phyloP scores from a whole-genome alignment of 1,140 invertebrate genomes.

The Drosophila sp. region DNA sequence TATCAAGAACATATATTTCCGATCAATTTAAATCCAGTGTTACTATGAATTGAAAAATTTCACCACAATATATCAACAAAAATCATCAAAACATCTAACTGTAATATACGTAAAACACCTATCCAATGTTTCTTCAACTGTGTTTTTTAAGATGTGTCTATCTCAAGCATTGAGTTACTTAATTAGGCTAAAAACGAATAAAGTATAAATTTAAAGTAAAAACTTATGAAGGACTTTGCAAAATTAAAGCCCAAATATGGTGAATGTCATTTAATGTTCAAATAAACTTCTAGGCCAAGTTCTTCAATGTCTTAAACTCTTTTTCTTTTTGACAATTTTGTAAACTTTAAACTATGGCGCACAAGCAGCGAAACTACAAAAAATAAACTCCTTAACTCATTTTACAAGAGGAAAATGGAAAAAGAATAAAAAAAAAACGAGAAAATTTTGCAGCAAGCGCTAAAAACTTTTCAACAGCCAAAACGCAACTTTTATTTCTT shows the following conservation, averaged over 20 bases:
- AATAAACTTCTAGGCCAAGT: not conserved
- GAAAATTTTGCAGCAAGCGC: constrained; percentile 18
- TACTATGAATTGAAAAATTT: no score
- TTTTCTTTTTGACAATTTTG: not conserved
- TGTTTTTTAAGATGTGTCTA: no score
- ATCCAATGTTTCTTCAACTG: no score
- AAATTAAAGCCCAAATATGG: not conserved
- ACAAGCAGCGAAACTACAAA: constrained; percentile 58
- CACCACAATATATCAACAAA: no score
- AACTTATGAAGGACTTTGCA: not conserved
- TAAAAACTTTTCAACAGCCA: constrained; percentile 59
- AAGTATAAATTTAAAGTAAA: not conserved
- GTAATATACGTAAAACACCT: no score
- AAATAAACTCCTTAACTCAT: constrained; percentile 69
- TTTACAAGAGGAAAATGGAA: constrained; percentile 27
- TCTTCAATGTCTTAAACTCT: constrained; percentile 13
- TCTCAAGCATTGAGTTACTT: no score
- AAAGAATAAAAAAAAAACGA: not conserved
- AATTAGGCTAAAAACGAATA: no score
- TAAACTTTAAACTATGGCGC: constrained; percentile 38
- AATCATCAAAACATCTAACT: no score
- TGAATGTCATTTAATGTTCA: not conserved
- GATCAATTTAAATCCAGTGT: no score
- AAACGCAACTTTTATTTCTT: constrained; percentile 46
- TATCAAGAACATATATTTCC: no score